phyloP scores from a whole-genome alignment of 2,888 invertebrate species.

The Caenorhabditis sp. region DNA sequence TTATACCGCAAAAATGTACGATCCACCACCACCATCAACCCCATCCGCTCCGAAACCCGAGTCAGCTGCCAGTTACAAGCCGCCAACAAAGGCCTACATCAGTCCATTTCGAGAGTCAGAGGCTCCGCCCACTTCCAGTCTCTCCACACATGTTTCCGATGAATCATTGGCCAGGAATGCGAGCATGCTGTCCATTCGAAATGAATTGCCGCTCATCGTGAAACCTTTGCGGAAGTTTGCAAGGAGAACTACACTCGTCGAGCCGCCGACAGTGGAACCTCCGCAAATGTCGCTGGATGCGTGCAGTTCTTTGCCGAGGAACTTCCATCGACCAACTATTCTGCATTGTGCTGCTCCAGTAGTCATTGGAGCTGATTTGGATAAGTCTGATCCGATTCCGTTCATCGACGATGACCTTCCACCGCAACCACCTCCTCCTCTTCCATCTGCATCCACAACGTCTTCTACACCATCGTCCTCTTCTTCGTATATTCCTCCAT shows the following conservation, averaged over 20 bases:
- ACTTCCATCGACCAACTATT: conserved; percentile 66
- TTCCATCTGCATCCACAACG: background rate
- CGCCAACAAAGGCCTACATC: conserved; percentile 16
- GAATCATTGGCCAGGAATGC: conserved; percentile 55
- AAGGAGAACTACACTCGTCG: conserved; percentile 56
- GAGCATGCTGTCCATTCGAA: conserved; percentile 31
- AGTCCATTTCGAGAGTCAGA: conserved; percentile 15
- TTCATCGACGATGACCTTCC: conserved; percentile 70
- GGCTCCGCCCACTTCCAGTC: conserved; percentile 40
- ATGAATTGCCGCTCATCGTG: conserved; percentile 67
- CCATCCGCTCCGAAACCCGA: conserved; percentile 17
- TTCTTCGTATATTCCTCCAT: conserved; percentile 3
- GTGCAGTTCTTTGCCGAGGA: conserved; percentile 70
- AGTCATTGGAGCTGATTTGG: conserved; percentile 34
- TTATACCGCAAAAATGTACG: conserved; percentile 7
- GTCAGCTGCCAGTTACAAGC: background rate
- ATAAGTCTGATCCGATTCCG: conserved; percentile 57
- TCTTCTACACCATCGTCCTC: background rate
- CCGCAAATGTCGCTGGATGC: conserved; percentile 64
- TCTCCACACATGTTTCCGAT: conserved; percentile 55
- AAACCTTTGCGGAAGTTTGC: conserved; percentile 69
- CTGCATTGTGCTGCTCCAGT: conserved; percentile 70
- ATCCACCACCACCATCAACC: background rate
- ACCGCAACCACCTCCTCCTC: background rate
- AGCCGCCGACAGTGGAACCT: conserved; percentile 23